Base-by-base conservation (phyloP, 2,797 vertebrate genomes). In the Pelodytes ibericus region DNA sequence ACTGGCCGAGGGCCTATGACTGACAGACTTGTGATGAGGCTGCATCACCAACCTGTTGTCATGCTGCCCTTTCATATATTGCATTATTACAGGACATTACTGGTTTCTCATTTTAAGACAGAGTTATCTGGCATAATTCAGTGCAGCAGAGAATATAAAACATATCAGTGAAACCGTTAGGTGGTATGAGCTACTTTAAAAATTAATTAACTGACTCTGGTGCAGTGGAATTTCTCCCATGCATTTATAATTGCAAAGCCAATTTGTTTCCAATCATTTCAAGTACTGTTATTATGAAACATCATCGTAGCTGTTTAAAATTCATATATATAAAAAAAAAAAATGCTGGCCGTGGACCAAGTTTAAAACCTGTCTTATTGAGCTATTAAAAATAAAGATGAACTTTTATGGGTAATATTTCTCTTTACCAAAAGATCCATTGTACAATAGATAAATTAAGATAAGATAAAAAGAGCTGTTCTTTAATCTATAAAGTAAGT, bases 191-290 rank as follows among this genome's bases (percentile, higher is more conserved):
- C 83, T 85, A 81, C 86, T 92, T 89, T 84, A 87, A 87, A 89
- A 91, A 90, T 89, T 91, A 92, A 92, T 91, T 85, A 85, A 86
- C 83, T 87, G 86, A 85, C 82, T 88, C 81, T 88, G 88, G 90
- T 91, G 85, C 88, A 88, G 84, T 85, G 26, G 84, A 61, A 26
- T 72, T 70, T 87, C 86, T 87, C 87, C 87, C 88, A 75, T 85
- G 83, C 88, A 90, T 91, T 87, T 85, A 75, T 92, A 93, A 92
- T 89, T 89, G 87, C 82, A 89, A 83, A 84, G 81, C 83, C 90
- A 90, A 91, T 92, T 92, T 92, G 89, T 90, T 90, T 90, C 87
- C 86, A 89, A 90, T 92, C 87, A 89, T 90, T 91, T 89, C 86
- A 84, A 90, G 87, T 87, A 88, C 85, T 86, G 84, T 91, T 92